phyloP scores from a whole-genome alignment of 2,797 vertebrate genomes.

The Rhinogobio ventralis region DNA sequence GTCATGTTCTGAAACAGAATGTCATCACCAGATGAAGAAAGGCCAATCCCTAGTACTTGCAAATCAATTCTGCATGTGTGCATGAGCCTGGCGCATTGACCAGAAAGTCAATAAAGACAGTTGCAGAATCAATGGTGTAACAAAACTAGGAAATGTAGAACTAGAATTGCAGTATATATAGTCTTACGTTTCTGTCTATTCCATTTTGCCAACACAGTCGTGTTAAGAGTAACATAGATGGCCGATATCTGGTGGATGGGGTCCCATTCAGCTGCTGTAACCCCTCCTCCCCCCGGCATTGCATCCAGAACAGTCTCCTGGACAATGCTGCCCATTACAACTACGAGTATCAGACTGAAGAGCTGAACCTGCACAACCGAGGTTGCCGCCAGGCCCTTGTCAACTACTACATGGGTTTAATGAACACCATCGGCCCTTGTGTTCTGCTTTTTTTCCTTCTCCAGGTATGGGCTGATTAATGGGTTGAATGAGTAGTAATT shows the following conservation, averaged over 20 bases:
- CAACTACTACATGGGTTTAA: slow-evolving; percentile 89
- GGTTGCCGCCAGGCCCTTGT: slow-evolving; percentile 92
- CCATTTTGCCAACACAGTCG: slow-evolving; percentile 76
- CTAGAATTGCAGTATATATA: not conserved
- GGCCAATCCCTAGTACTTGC: not conserved
- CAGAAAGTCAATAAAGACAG: slow-evolving; percentile 33
- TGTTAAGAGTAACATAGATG: slow-evolving; percentile 94
- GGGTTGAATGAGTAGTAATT: slow-evolving; percentile 26
- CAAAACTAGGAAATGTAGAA: not conserved
- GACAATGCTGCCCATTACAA: slow-evolving; percentile 95
- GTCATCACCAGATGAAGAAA: not conserved
- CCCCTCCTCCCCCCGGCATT: slow-evolving; percentile 91
- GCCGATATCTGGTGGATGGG: slow-evolving; percentile 89
- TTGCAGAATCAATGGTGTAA: not conserved
- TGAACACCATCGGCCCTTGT: slow-evolving; percentile 87
- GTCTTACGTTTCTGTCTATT: not conserved
- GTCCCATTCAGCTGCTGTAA: slow-evolving; percentile 99
- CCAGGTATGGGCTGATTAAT: slow-evolving; percentile 80
- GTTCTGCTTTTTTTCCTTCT: slow-evolving; percentile 88
- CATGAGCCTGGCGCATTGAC: slow-evolving; percentile 4
- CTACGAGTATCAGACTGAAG: slow-evolving; percentile 92
- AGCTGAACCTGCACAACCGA: slow-evolving; percentile 89
- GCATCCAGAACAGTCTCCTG: slow-evolving; percentile 91
- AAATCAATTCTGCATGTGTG: slow-evolving; percentile 7
- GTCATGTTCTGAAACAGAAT: not conserved